phyloP scores from a whole-genome alignment of 2,797 vertebrate genomes.

The Urocyon cinereoargenteus region DNA sequence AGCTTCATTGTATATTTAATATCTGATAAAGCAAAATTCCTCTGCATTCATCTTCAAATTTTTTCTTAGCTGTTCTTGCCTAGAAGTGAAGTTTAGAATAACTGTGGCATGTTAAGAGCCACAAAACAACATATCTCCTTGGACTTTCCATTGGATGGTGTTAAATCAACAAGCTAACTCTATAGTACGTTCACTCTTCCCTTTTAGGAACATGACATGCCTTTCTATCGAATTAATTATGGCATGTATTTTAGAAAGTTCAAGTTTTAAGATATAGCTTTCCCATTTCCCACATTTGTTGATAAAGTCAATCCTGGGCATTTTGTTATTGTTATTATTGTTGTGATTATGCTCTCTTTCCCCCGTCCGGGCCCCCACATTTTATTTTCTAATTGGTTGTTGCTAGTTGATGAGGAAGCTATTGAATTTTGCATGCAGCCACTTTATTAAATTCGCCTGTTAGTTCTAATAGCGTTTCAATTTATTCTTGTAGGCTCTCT shows the following conservation, averaged over 20 bases:
- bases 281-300: neutral
- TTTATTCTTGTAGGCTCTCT: conserved; percentile 81
- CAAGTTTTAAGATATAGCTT: neutral
- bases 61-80: conserved; percentile 2
- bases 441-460: conserved; percentile 82
- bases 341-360: neutral
- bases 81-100: neutral
- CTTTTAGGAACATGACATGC: neutral
- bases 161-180: neutral
- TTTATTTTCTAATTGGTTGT: conserved; percentile 76
- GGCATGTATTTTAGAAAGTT: conserved; percentile 2
- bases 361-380: neutral
- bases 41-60: neutral
- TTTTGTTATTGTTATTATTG: neutral
- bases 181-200: neutral
- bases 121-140: neutral
- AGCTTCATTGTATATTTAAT: neutral
- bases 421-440: conserved; percentile 77
- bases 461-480: conserved; percentile 83
- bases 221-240: conserved; percentile 10
- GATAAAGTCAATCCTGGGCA: neutral
- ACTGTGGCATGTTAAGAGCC: neutral
- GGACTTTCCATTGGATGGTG: neutral
- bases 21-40: neutral
- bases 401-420: conserved; percentile 75